Evolutionary conservation across 2,797 vertebrate genomes (phyloP), one percentile per base, ranked within the genome.

Genomic region (Lindbergichthys nudifrons): DNA sequence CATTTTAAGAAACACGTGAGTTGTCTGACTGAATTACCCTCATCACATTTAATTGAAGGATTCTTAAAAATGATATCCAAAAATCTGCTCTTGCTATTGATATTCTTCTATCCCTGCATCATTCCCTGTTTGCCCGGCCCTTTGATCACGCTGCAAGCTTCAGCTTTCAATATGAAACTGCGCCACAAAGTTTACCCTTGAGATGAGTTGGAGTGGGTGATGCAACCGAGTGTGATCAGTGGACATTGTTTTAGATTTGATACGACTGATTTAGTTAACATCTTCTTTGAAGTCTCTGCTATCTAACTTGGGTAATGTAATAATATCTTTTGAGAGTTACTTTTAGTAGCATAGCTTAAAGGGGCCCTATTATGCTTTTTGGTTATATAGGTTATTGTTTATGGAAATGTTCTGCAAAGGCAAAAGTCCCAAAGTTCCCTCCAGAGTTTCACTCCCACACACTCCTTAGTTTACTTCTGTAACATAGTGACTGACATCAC

Each of bases 91-190:
- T 56, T 64, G 7, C 11, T 62, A 75, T 64, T 53, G 61, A 66
- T 59, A 56, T 58, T 45, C 47, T 23, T 51, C 30, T 67, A n/a
- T n/a, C 52, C 72, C 48, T 19, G 7, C 56, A 36, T 46, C 5
- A 66, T 57, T 70, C 52, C 73, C 73, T 46, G 15, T 63, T 62
- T 76, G 41, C 21, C 42, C 53, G 53, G 51, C 65, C 14, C 39
- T 81, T 71, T 83, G 48, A 77, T 80, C 63, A 48, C 56, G 70
- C 13, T 52, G 45, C 57, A 70, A 3, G 45, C 63, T 46, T 57
- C 58, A 32, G n/a, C 77, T 23, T 71, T 48, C 36, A 48, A 8
- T 18, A 14, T 62, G 46, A 70, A 45, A 62, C 60, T n/a, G 39
- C 23, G 50, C 41, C 39, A 18, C 60, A 48, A 63, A 3, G 43